Evolutionary conservation across 1,140 invertebrate genomes (phyloP), one percentile per base, ranked within the genome.

Genomic region (Nephotettix cincticeps): DNA sequence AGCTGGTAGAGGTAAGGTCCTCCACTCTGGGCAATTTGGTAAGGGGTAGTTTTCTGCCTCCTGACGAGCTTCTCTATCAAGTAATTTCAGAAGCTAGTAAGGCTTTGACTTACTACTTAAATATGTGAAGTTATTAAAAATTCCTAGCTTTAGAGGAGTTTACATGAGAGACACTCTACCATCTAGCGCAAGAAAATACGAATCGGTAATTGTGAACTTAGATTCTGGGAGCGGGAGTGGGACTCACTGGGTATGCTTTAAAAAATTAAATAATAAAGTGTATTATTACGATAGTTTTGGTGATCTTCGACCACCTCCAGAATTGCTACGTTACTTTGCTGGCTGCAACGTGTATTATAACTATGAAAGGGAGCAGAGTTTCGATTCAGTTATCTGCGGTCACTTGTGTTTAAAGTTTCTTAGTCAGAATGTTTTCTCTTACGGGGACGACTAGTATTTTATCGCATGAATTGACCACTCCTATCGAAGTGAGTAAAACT

Each of bases 131-230:
- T 1, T 11, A 29, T 23, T 63, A 25, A 63, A 70, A 32, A 61
- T 70, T 2, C 54, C 54, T 17, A 27, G 54, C 21, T 70, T 70
- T 36, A 30, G 69, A 63, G 69, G 69, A 14, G 54, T 63, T 3
- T 61, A 27, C 17, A 56, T 54, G 28, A 32, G 36, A 43, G 56
- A 70, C 63, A 2, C 56, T 2, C 40, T 70, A n/a, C 54, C 14
- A 43, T 11, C 1, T 56, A 56, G 14, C 6, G 9, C 54, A 19
- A 11, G 21, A 6, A 21, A 56, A 23, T 19, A 25, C 14, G 23
- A 56, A n/a, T 9, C 11, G 11, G 54, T 21, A 11, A 56, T 56
- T n/a, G 23, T 56, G 9, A 56, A 56, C 21, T 25, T 56, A n/a
- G 23, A 56, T 21, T n/a, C 54, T 9, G 21, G 9, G 9, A 11